Conservation (phyloP, 30 jellyfish, hydroid and myxozoan genomes). For the Pelagia noctiluca region DNA sequence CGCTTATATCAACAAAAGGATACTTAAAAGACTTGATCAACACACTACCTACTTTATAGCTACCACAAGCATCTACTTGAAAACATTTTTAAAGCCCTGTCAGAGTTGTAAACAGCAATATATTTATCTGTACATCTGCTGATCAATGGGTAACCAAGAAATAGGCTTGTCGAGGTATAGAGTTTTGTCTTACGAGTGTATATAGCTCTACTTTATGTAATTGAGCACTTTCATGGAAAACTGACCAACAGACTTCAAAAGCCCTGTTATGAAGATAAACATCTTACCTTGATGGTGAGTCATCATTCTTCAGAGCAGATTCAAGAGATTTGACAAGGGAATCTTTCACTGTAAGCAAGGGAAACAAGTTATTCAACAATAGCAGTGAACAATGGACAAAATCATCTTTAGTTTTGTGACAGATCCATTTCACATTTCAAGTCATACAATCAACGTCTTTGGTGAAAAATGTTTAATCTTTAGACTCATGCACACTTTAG, state of each 20-base stretch:
- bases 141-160: neutral
- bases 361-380: neutral
- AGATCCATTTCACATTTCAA: neutral
- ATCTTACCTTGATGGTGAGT: constrained; percentile 86
- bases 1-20: too few relatives aligned
- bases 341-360: constrained; percentile 25
- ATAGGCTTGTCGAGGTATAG: neutral
- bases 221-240: neutral
- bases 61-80: too few relatives aligned
- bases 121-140: neutral
- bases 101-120: neutral
- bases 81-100: too few relatives aligned
- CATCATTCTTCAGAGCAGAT: constrained; percentile 76
- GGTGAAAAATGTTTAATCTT: too few relatives aligned
- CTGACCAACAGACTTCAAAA: neutral
- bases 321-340: constrained; percentile 60
- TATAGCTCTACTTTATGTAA: neutral
- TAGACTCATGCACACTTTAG: neutral
- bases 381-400: neutral
- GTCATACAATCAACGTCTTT: neutral
- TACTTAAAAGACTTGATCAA: too few relatives aligned
- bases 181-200: neutral
- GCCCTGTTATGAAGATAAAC: constrained; percentile 1
- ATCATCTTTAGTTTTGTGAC: neutral
- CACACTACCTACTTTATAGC: too few relatives aligned